Evolutionary conservation across 2,113 vertebrate genomes (phyloP), one percentile per base, ranked within the genome.

Genomic region (Pimephales promelas): DNA sequence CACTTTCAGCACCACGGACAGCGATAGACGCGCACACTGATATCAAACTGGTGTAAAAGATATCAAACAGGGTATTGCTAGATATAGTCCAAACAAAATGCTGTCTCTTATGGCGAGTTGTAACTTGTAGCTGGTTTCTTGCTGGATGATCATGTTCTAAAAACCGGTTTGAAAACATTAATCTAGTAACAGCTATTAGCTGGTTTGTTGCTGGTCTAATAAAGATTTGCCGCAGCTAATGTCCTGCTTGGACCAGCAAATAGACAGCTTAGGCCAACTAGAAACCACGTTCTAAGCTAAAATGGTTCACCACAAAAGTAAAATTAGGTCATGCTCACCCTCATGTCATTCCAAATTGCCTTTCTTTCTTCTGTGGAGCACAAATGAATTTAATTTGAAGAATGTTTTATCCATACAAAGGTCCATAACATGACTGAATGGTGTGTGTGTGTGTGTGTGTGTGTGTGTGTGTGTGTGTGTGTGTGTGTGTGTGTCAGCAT

Each of bases 1-100:
- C 3, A 3, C 13, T 0, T 81, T 81, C 79, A 81, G 79, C 31
- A 81, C 79, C 79, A 81, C 22, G 79, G 79, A 81, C 62, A 81
- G 79, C 77, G 77, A 79, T 59, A 28, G 2, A 13, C 6, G 28
- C 43, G 16, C 61, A 31, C 78, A 34, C n/a, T 10, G 20, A 9
- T 28, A 40, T 2, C 28, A 62, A 26, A 45, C 8, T 8, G 18
- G 28, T 26, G 73, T 11, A 11, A 10, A 18, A 10, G 16, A 14
- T 13, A 14, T 40, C 22, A 76, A 76, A 76, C 28, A 14, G 49
- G 11, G 31, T 13, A 47, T 43, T 16, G 7, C 34, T 5, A 40
- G 31, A 57, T 57, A 24, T 36, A 24, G 22, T 24, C 14, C 31
- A 77, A 59, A 28, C 18, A 22, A 47, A 54, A 1, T 26, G 54